A percentile compares a stretch with the other conserved stretches of the same genome.
phyloP scores from a whole-genome alignment of 2,113 vertebrate species.

The Gopherus flavomarginatus region DNA sequence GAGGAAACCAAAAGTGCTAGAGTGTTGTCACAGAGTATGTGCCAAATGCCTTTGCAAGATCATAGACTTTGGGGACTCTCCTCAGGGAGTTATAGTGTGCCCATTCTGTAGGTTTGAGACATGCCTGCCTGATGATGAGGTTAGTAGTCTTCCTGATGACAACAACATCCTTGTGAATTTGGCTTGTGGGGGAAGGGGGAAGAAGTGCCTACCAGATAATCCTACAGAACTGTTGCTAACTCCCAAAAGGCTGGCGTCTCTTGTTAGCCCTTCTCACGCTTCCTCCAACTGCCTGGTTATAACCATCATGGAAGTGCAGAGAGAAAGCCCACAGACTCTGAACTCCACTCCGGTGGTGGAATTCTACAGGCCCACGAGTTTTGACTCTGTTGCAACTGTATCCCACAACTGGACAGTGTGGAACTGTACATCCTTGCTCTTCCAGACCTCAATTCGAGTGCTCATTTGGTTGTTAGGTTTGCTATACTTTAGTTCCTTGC shows the following conservation, averaged over 20 bases:
- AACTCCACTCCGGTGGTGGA: slow-evolving; percentile 77
- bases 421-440: slow-evolving; percentile 91
- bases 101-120: slow-evolving; percentile 94
- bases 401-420: slow-evolving; percentile 90
- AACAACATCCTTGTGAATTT: slow-evolving; percentile 88
- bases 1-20: slow-evolving; percentile 90
- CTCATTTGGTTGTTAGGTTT: slow-evolving; percentile 93
- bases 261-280: slow-evolving; percentile 83
- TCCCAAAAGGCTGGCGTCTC: slow-evolving; percentile 86
- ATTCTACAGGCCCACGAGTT: slow-evolving; percentile 86
- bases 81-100: slow-evolving; percentile 88
- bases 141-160: slow-evolving; percentile 90
- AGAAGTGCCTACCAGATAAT: slow-evolving; percentile 83
- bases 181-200: slow-evolving; percentile 83
- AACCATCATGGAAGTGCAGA: slow-evolving; percentile 95
- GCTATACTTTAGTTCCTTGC: slow-evolving; percentile 94
- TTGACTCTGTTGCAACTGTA: slow-evolving; percentile 90
- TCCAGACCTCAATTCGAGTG: slow-evolving; percentile 89
- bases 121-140: slow-evolving; percentile 83
- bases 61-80: slow-evolving; percentile 89
- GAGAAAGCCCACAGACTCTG: slow-evolving; percentile 75
- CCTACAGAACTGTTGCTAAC: slow-evolving; percentile 89
- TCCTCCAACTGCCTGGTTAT: slow-evolving; percentile 93
- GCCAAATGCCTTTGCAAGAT: slow-evolving; percentile 94
- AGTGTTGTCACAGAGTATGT: slow-evolving; percentile 92